Base-by-base conservation (phyloP, 2,888 invertebrate species). In the Leuctra nigra region DNA sequence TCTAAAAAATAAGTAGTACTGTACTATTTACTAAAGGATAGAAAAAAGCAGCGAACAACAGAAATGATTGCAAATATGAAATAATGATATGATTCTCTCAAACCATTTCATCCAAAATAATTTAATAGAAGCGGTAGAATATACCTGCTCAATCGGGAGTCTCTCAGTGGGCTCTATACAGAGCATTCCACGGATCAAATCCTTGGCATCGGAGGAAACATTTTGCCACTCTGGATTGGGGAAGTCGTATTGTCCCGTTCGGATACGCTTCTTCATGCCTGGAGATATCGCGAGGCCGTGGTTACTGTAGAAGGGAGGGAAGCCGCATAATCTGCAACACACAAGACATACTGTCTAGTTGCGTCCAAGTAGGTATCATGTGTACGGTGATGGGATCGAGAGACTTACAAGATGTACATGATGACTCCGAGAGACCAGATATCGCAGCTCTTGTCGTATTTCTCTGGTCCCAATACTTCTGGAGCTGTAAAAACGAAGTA, bases 371-470 rank as follows among this genome's bases (percentile, higher is more conserved):
- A 29, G 29, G 29, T 11, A 29, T 29, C 29, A 29, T 6, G 7
- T 29, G 29, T 29, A n/a, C n/a, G 11, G n/a, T 18, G n/a, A 13
- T 57, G 25, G 11, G 6, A 7, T 54, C 29, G 2, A 33, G 22
- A 57, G 41, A 78, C 86, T 83, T 75, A 87, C 77, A 99, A 75
- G 67, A 99, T 99, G 72, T 99, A 99, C 94, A 97, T 98, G 61
- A 99, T 98, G 24, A 99, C 98, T 20, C 98, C 98, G 58, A 99
- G 75, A 0, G 97, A 96, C 98, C 99, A 99, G 69, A 99, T 88
- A 78, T 99, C 99, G 77, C 99, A 99, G 63, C 95, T 95, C 71
- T 95, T 97, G 75, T 98, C 98, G 70, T 98, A 99, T 69, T 95
- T 97, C 71, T 95, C 94, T 4, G 96, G 92, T 1, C 96, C 96